Evolutionary conservation across 2,113 vertebrate genomes (phyloP), one percentile per base, ranked within the genome.

Genomic region (Leucopsar rothschildi): DNA sequence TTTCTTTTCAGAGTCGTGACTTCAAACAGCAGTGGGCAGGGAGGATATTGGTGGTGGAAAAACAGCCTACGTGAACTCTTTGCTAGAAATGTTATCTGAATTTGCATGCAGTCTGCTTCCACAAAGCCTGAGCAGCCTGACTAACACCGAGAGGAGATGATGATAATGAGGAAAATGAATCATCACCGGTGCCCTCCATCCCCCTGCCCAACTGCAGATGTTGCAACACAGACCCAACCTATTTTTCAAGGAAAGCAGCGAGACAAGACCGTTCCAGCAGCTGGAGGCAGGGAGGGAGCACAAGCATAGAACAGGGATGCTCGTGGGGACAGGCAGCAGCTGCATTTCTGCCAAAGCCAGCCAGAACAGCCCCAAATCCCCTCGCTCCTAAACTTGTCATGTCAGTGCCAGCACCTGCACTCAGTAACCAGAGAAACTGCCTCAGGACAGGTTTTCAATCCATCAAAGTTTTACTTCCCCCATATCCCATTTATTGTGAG

Each of bases 61-160:
- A 93, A n/a, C 87, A 91, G 81, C 85, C 75, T 4, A 70, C 28
- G 5, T 65, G 68, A 90, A 80, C 63, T 18, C 63, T 80, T 52
- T 47, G 79, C 71, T 81, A 20, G 68, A 73, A 92, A 50, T 37
- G 39, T 21, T 59, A n/a, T 52, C 87, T 78, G 27, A 39, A 94
- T 93, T 90, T 95, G 90, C 87, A 86, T 40, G 15, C 75, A 59
- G 71, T 2, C 89, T 91, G 73, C 73, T 92, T 91, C 81, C 90
- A 73, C 75, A 82, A 28, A 85, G n/a, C 86, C 20, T 6, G 33
- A 70, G n/a, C 37, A 93, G 70, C 86, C 79, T 94, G 84, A 95
- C 78, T 85, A 90, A 82, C 42, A 20, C 18, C 0, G 19, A 63
- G 75, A 94, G 70, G n/a, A 33, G 70, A 12, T 20, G 59, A 49